These are phyloP conservation scores for Hippoglossus stenolepis DNA, from an alignment of 2,113 vertebrate species.

Conservation along the genomic window DNA sequence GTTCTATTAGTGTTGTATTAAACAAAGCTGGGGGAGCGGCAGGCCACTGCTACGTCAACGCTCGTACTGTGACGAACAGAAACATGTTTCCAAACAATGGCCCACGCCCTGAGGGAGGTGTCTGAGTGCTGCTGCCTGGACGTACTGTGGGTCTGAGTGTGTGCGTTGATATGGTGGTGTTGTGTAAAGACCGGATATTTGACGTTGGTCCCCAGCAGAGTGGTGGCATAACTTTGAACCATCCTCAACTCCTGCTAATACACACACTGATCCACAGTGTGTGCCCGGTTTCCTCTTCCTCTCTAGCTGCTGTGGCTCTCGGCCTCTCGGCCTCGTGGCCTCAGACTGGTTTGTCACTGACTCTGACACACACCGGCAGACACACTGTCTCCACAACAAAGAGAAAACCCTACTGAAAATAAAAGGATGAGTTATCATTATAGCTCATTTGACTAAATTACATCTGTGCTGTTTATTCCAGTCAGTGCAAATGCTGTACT, in stretches of 20 bases:
- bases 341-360: background rate
- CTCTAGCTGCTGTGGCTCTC: slow-evolving; percentile 11
- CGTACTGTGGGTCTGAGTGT: slow-evolving; percentile 2
- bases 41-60: background rate
- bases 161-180: background rate
- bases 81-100: slow-evolving; percentile 44
- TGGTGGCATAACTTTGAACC: slow-evolving; percentile 43
- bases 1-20: slow-evolving; percentile 2
- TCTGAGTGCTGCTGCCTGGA: slow-evolving; percentile 1
- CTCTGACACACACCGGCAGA: slow-evolving; percentile 12
- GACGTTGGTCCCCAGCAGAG: slow-evolving; percentile 39
- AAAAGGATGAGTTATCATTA: background rate
- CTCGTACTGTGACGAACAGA: slow-evolving; percentile 17
- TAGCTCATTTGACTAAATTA: background rate
- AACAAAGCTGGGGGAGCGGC: background rate
- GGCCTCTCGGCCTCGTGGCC: slow-evolving; percentile 1
- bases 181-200: slow-evolving; percentile 59
- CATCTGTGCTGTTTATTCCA: background rate
- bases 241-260: slow-evolving; percentile 3
- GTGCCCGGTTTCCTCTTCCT: slow-evolving; percentile 48
- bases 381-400: slow-evolving; percentile 7
- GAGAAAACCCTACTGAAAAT: background rate
- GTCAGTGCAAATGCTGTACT: background rate
- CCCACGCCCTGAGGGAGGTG: slow-evolving; percentile 39
- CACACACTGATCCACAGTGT: slow-evolving; percentile 2